These are phyloP conservation scores for Phania funesta DNA, from an alignment of 2,888 invertebrate genomes.

Conservation along the genomic window DNA sequence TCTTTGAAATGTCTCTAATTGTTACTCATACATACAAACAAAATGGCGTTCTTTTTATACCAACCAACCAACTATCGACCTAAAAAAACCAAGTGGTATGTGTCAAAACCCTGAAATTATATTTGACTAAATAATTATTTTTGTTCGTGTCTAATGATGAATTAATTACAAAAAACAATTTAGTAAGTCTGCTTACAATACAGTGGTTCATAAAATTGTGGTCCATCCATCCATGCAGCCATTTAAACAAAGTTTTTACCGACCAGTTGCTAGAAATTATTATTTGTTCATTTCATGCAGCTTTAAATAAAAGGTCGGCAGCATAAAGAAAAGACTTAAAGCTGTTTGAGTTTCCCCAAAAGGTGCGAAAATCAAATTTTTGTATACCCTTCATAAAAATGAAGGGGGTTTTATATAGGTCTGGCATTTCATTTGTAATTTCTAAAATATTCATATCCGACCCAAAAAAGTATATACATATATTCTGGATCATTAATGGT, in stretches of 20 bases:
- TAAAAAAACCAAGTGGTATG: background rate
- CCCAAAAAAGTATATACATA: too few relatives aligned
- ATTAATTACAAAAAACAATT: too few relatives aligned
- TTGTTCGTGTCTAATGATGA: too few relatives aligned
- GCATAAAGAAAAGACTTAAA: background rate
- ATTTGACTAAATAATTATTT: background rate
- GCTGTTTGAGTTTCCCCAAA: background rate
- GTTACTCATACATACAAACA: too few relatives aligned
- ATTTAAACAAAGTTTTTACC: too few relatives aligned
- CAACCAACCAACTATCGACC: conserved; percentile 16
- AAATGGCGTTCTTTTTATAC: conserved; percentile 15
- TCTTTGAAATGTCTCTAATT: too few relatives aligned
- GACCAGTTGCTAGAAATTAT: background rate
- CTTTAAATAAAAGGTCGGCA: background rate
- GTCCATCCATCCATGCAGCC: background rate
- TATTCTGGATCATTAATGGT: too few relatives aligned
- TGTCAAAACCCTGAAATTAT: conserved; percentile 26
- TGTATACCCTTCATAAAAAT: too few relatives aligned
- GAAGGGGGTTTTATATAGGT: too few relatives aligned
- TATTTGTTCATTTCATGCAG: background rate
- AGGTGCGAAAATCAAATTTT: background rate
- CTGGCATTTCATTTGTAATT: too few relatives aligned
- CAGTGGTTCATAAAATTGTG: background rate
- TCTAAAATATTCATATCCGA: too few relatives aligned
- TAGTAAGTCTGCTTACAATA: too few relatives aligned